Evolutionary conservation across 2,888 invertebrate species (phyloP), one percentile per base, ranked within the genome.

Genomic region (Protonemura montana): DNA sequence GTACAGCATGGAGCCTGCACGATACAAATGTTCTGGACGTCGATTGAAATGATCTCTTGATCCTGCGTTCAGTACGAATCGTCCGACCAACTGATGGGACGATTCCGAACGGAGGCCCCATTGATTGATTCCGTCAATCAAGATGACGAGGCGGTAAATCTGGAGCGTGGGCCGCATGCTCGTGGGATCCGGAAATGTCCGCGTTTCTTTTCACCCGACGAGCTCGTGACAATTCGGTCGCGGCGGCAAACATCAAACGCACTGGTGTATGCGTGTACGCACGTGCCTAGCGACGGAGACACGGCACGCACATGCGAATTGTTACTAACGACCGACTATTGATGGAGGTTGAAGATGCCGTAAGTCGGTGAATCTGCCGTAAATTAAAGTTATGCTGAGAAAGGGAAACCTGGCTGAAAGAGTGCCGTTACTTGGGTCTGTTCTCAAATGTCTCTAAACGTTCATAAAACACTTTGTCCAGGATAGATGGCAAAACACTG

Each of bases 41-140:
- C 3, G 59, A 59, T 59, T 59, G 59, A 59, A 21, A 59, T 59
- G 59, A 59, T 59, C 59, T 59, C 59, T 59, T 59, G 59, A 59
- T 16, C 59, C 21, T n/a, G 59, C 21, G 1, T 21, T 21, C 59
- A 21, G 59, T 10, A 10, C 59, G 59, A 59, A 59, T 59, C 59
- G 21, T 59, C 59, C 59, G 59, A 13, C 3, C 59, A 21, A 21
- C 59, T 10, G 59, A 59, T 59, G 59, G 59, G 59, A 59, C 59
- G 16, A 59, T 59, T 21, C 21, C 59, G 13, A 59, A 59, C 59
- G 16, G 59, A 59, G 59, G 59, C 59, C 16, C 59, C 59, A 59
- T 59, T 59, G 59, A 59, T 59, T 59, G 59, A 59, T 59, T 59
- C 59, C 59, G 59, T 59, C 59, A 59, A 59, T 59, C 59, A 59